Base-by-base conservation (phyloP, 2,797 vertebrate genomes). In the Artibeus jamaicensis region DNA sequence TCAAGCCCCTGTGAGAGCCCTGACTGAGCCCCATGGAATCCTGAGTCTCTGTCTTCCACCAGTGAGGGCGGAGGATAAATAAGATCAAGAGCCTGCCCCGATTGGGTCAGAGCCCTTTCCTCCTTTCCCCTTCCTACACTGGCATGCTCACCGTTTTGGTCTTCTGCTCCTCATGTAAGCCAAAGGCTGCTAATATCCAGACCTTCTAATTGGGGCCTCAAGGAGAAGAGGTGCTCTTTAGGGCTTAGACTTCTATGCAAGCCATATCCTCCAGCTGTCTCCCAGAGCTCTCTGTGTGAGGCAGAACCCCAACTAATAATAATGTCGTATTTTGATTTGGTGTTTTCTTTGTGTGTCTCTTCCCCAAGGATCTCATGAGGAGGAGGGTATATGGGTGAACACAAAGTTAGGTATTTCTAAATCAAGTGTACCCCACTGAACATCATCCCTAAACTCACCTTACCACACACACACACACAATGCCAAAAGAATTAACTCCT, bases 301-400 rank as follows among this genome's bases (percentile, higher is more conserved):
- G 10, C 1, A 86, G 57, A 71, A 11, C 4, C 0, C 3, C 0
- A 44, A 16, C 15, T 73, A 65, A 57, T 53, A 16, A 34, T 21
- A 44, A 88, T 68, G 12, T 32, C 39, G 3, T 32, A 7, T 65
- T 86, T 96, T 57, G 22, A 86, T 93, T 65, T 55, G 5, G 57
- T 68, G 42, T 29, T 67, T 79, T 29, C 46, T 81, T 91, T 91
- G 37, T 34, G 0, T 26, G 4, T 67, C 4, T 85, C 22, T 89
- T 73, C 5, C 22, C 24, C 10, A 29, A 50, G 7, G 6, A 92
- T 32, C 4, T 53, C 15, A 18, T 74, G 5, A 89, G 21, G n/a
- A 83, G 4, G 22, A 76, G n/a, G 22, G 6, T 62, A 9, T 4
- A 16, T 32, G 11, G 1, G 4, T 8, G 18, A 84, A 48, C 12